Evolutionary conservation across 2,888 invertebrate genomes (phyloP).

Genomic region (Parnassius apollo): DNA sequence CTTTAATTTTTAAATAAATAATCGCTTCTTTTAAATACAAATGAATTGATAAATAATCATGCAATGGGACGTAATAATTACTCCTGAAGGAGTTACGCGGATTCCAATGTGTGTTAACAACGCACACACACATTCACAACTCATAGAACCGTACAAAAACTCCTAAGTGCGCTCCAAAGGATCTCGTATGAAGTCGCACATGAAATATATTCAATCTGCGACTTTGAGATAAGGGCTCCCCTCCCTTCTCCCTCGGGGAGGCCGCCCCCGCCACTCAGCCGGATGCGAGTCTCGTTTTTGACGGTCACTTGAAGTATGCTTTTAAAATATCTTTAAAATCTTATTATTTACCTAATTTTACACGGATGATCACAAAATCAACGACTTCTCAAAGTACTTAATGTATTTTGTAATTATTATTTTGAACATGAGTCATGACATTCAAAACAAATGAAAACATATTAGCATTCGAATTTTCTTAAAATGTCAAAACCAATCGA

Average conservation of each 20-base stretch:
- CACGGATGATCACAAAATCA: background rate
- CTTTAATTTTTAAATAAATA: no score
- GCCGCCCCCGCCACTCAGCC: conserved; percentile 47
- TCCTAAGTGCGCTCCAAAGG: conserved; percentile 28
- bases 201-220: conserved; percentile 88
- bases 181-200: conserved; percentile 69
- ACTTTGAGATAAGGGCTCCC: conserved; percentile 80
- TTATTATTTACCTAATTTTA: conserved; percentile 7
- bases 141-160: conserved; percentile 28
- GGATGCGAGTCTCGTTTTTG: conserved; percentile 56
- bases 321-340: conserved; percentile 32
- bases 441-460: no score
- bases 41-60: no score
- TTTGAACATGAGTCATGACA: no score
- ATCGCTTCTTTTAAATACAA: no score
- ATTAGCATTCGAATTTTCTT: no score
- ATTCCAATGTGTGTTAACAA: conserved; percentile 3
- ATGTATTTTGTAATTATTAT: no score
- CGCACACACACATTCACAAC: background rate
- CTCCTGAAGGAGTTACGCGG: no score
- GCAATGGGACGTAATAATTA: no score
- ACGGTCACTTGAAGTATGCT: conserved; percentile 55
- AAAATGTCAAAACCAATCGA: no score
- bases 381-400: no score
- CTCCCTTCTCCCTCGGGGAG: conserved; percentile 35